Percentiles rank a stretch among this genome's conserved stretches.
phyloP scores from a whole-genome alignment of 2,797 vertebrate species.

The Nasua narica region DNA sequence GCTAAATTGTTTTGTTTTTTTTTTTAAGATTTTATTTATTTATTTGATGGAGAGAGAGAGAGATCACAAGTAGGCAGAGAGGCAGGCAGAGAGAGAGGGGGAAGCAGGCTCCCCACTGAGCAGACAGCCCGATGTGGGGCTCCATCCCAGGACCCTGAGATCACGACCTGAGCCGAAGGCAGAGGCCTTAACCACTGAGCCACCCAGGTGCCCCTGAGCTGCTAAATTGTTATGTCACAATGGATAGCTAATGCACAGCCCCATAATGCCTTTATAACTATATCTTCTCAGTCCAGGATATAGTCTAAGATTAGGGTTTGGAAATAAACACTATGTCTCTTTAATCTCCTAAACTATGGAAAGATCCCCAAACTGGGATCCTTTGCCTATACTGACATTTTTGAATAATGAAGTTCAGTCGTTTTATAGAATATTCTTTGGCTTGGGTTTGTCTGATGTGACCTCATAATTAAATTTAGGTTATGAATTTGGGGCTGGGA shows the following conservation, averaged over 20 bases:
- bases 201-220: too few relatives aligned
- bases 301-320: not conserved
- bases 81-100: too few relatives aligned
- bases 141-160: too few relatives aligned
- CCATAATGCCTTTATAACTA: not conserved
- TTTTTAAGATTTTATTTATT: too few relatives aligned
- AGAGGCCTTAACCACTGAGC: too few relatives aligned
- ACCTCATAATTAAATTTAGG: not conserved
- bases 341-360: not conserved
- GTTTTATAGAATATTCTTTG: not conserved
- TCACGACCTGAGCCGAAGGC: too few relatives aligned
- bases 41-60: too few relatives aligned
- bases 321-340: not conserved
- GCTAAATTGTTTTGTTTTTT: not conserved
- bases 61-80: too few relatives aligned
- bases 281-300: not conserved
- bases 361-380: not conserved
- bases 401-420: not conserved
- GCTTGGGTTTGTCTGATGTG: not conserved
- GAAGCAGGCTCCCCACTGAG: too few relatives aligned
- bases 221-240: not conserved
- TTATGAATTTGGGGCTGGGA: not conserved
- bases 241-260: not conserved
- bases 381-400: not conserved
- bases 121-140: too few relatives aligned